Percentiles rank a stretch among this genome's conserved stretches.
Conservation (phyloP, 2,113 vertebrate species). For the Mohoua ochrocephala region DNA sequence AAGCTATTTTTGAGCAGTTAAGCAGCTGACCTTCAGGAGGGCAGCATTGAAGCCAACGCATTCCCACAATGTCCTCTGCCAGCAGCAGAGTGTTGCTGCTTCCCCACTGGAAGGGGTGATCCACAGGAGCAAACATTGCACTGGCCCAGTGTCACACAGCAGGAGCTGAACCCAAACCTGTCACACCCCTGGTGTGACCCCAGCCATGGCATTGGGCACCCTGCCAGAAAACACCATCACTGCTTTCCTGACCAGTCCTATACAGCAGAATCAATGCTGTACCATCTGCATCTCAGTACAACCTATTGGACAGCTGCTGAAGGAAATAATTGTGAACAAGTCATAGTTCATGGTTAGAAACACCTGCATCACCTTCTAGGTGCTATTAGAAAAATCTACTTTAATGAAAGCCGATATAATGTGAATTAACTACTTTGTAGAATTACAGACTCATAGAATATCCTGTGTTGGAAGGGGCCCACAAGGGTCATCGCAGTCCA, state of each 20-base stretch:
- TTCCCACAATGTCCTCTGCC: not conserved
- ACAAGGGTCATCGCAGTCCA: not conserved
- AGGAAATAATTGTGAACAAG: not conserved
- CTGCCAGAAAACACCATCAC: not conserved
- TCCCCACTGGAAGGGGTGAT: not conserved
- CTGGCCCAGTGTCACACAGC: not conserved
- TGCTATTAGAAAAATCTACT: not conserved
- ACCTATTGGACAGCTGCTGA: not conserved
- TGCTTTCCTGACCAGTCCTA: not conserved
- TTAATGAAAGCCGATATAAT: accelerated
- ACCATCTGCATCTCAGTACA: not conserved
- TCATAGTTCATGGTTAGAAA: not conserved
- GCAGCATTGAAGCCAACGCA: accelerated
- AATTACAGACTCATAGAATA: no score
- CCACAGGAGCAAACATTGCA: not conserved
- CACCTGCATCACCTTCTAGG: not conserved
- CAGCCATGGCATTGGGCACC: not conserved
- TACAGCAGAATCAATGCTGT: not conserved
- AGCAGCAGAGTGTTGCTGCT: not conserved
- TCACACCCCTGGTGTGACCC: accelerated
- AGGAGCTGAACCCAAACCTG: not conserved
- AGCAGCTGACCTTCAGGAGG: not conserved
- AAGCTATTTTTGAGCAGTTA: not conserved
- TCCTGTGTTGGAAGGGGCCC: not conserved
- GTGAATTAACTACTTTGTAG: not conserved